These are phyloP conservation scores for Pachyuromys duprasi DNA, from an alignment of 2,797 vertebrate genomes.

Conservation along the genomic window DNA sequence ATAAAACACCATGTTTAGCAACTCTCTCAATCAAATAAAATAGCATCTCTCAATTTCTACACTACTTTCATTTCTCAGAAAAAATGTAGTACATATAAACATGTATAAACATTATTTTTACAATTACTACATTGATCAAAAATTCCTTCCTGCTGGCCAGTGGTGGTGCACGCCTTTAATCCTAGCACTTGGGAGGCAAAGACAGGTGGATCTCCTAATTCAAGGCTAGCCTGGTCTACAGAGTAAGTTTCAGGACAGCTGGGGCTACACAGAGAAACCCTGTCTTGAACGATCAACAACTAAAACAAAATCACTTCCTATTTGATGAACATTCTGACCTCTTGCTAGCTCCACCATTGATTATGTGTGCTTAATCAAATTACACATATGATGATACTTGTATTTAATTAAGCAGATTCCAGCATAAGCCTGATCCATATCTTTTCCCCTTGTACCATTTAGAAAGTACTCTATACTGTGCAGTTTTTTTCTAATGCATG, in stretches of 20 bases:
- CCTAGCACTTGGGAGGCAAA: background rate
- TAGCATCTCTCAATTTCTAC: background rate
- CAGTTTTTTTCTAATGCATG: background rate
- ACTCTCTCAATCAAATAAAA: background rate
- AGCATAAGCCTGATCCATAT: background rate
- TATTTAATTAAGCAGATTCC: slow-evolving; percentile 22
- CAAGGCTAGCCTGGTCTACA: background rate
- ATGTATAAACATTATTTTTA: background rate
- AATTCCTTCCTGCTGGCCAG: background rate
- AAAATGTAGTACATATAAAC: background rate
- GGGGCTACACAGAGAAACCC: background rate
- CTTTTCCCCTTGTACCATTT: background rate
- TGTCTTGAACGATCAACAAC: background rate
- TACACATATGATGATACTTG: background rate
- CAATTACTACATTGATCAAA: background rate
- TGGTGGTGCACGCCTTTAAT: background rate
- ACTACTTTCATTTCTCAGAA: background rate
- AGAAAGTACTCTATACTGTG: background rate
- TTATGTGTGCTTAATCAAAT: background rate
- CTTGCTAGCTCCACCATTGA: background rate
- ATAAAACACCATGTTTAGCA: background rate
- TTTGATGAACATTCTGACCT: background rate
- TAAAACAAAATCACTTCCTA: background rate
- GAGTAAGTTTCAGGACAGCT: background rate
- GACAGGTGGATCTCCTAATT: background rate